These are phyloP conservation scores for Odocoileus virginianus DNA, from an alignment of 2,113 vertebrate genomes.

Conservation along the genomic window DNA sequence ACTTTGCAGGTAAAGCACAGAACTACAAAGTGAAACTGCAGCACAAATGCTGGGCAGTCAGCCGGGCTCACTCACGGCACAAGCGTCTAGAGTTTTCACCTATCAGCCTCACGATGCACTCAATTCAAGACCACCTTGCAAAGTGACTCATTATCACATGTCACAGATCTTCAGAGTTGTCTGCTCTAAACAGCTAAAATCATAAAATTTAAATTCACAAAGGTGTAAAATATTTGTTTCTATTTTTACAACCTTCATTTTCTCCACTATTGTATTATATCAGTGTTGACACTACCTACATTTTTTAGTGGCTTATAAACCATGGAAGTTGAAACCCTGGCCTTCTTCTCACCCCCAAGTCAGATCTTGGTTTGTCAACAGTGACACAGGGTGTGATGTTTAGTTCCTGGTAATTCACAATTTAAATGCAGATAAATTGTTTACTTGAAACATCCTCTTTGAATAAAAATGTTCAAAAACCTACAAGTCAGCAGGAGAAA, in stretches of 20 bases:
- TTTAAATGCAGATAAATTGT: constrained; percentile 22
- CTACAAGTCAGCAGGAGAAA: background rate
- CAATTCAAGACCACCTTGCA: background rate
- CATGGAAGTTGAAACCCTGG: background rate
- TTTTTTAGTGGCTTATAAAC: background rate
- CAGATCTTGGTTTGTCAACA: background rate
- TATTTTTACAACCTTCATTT: background rate
- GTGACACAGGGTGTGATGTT: background rate
- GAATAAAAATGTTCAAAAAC: background rate
- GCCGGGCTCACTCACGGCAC: background rate
- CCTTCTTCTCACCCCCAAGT: background rate
- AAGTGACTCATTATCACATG: background rate
- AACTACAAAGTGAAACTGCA: background rate
- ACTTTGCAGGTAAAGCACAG: background rate
- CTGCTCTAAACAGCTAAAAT: background rate
- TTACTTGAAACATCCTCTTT: background rate
- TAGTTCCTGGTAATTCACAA: constrained; percentile 20
- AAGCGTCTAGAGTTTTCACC: too few species aligned
- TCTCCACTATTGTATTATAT: background rate
- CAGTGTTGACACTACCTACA: background rate
- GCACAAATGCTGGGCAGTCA: background rate
- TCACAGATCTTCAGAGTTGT: background rate
- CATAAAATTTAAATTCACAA: background rate
- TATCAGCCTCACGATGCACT: rapidly evolving
- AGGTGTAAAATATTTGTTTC: background rate